A percentile compares a stretch with the other conserved stretches of the same genome.
These are phyloP conservation scores for Bombus waltoni DNA, from an alignment of 1,140 invertebrate genomes.

Conservation along the genomic window DNA sequence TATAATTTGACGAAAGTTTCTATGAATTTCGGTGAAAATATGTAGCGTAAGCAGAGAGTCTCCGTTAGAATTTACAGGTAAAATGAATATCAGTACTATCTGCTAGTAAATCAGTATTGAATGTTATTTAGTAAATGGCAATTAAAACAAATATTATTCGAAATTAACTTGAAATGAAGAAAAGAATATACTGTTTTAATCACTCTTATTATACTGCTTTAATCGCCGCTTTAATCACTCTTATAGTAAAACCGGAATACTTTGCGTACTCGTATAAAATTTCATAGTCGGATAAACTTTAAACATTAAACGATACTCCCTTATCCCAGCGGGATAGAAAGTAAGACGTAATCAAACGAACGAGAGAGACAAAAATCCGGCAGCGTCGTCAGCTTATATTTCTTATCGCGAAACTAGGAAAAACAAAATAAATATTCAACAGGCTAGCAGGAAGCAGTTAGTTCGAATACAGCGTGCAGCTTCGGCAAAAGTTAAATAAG, in stretches of 20 bases:
- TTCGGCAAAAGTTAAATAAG: slow-evolving; percentile 42
- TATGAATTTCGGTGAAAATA: background rate
- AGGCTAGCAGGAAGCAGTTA: background rate
- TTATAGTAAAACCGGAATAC: background rate
- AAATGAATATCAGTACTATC: background rate
- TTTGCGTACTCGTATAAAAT: background rate
- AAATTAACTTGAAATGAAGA: background rate
- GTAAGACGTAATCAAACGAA: background rate
- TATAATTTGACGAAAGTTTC: too few relatives aligned
- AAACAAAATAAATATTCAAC: slow-evolving; percentile 40
- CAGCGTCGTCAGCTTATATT: background rate
- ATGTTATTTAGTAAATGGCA: background rate
- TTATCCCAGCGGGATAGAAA: background rate
- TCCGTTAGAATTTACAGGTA: too few relatives aligned
- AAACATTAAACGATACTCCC: background rate
- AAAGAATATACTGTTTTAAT: background rate
- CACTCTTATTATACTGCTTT: background rate
- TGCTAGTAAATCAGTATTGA: background rate
- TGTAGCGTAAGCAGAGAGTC: background rate
- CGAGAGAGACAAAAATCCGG: background rate
- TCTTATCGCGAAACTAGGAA: slow-evolving; percentile 2
- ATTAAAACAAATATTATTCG: background rate
- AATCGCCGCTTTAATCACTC: background rate
- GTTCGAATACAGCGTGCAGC: background rate
- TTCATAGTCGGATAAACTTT: background rate